Base-by-base conservation (phyloP, 2,888 invertebrate species). In the Drosophila atripex region DNA sequence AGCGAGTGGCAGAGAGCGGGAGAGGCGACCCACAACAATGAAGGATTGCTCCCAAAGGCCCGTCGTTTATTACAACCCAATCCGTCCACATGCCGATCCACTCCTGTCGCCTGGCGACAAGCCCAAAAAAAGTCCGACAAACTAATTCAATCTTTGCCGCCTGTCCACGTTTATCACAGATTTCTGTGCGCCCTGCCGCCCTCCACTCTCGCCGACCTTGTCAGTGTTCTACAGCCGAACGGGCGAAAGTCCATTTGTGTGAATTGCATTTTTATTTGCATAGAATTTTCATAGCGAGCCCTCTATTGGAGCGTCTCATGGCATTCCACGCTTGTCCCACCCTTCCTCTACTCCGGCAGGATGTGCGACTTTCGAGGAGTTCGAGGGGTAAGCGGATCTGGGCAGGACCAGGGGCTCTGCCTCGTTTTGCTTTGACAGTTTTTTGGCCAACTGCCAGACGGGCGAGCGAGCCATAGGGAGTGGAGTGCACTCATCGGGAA, bases 211-310 rank as follows among this genome's bases (percentile, higher is more conserved):
- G 25, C 43, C 14, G 35, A 56, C 46, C 47, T 55, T 45, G 50
- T 53, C 50, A 38, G 41, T 46, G 75, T 53, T 63, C 45, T 59
- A 63, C 46, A 57, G 50, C 75, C 61, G 70, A 77, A 58, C 71
- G 69, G 66, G 65, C 60, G 65, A 72, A 64, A 73, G 71, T 70
- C 66, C 75, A 75, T 75, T 82, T 83, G 83, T 83, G 86, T 79
- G 79, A 86, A 86, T 86, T 82, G 88, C 83, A 82, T 82, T 82
- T 82, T 82, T 86, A 87, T 82, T 85, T 87, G 86, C 87, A 82
- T 87, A 82, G 82, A 82, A 87, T 78, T 82, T 87, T 86, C 88
- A 82, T 88, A 71, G 86, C 75, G 77, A 73, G 66, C 46, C 50
- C 59, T 41, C 14, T 61, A 66, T 58, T 51, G 58, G 61, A 64